These are phyloP conservation scores for Formicarius rufipectus DNA, from an alignment of 2,113 vertebrate genomes.

Conservation along the genomic window DNA sequence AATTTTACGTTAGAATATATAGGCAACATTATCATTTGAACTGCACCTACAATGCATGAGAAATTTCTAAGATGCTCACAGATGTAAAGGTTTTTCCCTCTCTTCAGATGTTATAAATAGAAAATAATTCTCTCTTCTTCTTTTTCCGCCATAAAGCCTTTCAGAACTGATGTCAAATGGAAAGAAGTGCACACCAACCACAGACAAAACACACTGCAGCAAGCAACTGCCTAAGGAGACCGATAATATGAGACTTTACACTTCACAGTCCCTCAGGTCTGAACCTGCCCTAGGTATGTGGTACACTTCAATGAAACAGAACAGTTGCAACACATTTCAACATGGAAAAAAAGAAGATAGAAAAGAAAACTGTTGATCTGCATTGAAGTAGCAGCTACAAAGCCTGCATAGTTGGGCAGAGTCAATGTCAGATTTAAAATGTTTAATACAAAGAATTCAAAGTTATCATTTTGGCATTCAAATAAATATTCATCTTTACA, in stretches of 20 bases:
- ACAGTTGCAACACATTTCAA: not conserved
- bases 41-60: not conserved
- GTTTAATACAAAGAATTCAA: not conserved
- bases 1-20: conserved; percentile 16
- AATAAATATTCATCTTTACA: not conserved
- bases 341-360: not conserved
- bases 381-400: not conserved
- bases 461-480: not conserved
- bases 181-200: not conserved
- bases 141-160: conserved; percentile 3
- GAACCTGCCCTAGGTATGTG: not conserved
- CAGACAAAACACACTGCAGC: not conserved
- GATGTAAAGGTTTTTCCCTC: not conserved
- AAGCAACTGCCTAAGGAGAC: not conserved
- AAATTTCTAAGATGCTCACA: conserved; percentile 1
- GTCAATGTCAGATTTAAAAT: not conserved
- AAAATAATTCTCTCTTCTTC: not conserved
- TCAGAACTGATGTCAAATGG: not conserved
- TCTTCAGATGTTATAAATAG: conserved; percentile 11
- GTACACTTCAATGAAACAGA: not conserved
- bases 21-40: conserved; percentile 24
- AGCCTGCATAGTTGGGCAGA: not conserved
- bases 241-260: not conserved
- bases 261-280: not conserved
- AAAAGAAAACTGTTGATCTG: not conserved